Base-by-base conservation (phyloP, 2,888 invertebrate genomes). In the Hipparchia sbordonii region DNA sequence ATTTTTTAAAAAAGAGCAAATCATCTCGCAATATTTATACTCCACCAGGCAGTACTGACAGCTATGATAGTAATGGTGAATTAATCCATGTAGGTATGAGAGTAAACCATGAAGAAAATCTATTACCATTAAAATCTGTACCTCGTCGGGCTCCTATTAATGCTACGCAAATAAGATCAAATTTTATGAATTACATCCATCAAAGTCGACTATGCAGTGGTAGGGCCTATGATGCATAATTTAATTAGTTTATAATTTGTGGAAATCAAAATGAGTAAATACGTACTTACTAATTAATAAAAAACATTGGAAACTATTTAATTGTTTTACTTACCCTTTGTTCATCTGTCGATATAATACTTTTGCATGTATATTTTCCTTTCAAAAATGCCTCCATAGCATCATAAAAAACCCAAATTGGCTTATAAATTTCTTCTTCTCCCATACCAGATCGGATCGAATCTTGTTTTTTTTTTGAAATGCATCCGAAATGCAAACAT, bases 311-410 rank as follows among this genome's bases (percentile, higher is more conserved):
- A 56, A 56, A n/a, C 13, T 56, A 56, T 13, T n/a, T n/a, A 56
- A n/a, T 56, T 56, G 56, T 56, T 56, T 56, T 56, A n/a, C 56
- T 56, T 56, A 56, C 56, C 12, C 56, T 56, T 56, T 56, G 56
- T 56, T 56, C 56, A 56, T 56, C 56, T 56, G 56, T 56, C 56
- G 56, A 56, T 56, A 56, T 56, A n/a, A 56, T n/a, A 13, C 56
- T 56, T 56, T 56, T 56, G 56, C 56, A 56, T 56, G 56, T 56
- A 56, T 13, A 56, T 56, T 56, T 56, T 56, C 56, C 56, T 56
- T 56, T 56, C 13, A 56, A 56, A 56, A 56, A 56, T 56, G 56
- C 56, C 56, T 56, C 56, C 56, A 56, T n/a, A 56, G 13, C 56
- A 56, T 56, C 56, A 56, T 56, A 56, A 56, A 56, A 56, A 12